These are phyloP conservation scores for Peucedramus taeniatus DNA, from an alignment of 2,113 vertebrate genomes.

Conservation along the genomic window DNA sequence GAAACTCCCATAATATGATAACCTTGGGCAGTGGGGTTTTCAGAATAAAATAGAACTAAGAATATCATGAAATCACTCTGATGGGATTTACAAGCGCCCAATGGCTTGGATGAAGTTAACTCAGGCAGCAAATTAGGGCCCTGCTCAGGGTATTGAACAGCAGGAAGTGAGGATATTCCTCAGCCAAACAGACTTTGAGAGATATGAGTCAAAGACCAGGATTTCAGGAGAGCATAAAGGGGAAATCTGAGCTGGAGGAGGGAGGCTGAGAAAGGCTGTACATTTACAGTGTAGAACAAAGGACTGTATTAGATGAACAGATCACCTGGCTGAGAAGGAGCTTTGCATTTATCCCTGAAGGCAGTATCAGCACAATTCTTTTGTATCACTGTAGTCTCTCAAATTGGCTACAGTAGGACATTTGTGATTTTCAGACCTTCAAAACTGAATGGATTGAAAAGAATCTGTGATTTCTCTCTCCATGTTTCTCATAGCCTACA, in stretches of 20 bases:
- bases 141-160: constrained; percentile 46
- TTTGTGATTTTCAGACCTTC: neutral
- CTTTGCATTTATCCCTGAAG: constrained; percentile 41
- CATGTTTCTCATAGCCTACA: neutral
- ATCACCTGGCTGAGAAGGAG: constrained; percentile 42
- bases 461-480: neutral
- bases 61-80: constrained; percentile 6
- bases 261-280: neutral
- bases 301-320: constrained; percentile 5
- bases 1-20: neutral
- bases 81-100: constrained; percentile 53
- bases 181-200: constrained; percentile 14
- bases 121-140: constrained; percentile 60
- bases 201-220: constrained; percentile 18
- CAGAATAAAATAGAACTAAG: constrained; percentile 30
- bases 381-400: constrained; percentile 23
- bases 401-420: constrained; percentile 17
- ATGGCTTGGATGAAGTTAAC: constrained; percentile 59
- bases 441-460: neutral
- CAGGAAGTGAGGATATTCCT: constrained; percentile 44
- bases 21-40: neutral
- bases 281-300: neutral
- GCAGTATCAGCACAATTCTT: constrained; percentile 3
- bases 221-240: constrained; percentile 18
- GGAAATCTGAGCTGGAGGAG: neutral